A percentile compares a stretch with the other conserved stretches of the same genome.
Conservation (phyloP, 2,888 invertebrate genomes). For the Anthophora plumipes region DNA sequence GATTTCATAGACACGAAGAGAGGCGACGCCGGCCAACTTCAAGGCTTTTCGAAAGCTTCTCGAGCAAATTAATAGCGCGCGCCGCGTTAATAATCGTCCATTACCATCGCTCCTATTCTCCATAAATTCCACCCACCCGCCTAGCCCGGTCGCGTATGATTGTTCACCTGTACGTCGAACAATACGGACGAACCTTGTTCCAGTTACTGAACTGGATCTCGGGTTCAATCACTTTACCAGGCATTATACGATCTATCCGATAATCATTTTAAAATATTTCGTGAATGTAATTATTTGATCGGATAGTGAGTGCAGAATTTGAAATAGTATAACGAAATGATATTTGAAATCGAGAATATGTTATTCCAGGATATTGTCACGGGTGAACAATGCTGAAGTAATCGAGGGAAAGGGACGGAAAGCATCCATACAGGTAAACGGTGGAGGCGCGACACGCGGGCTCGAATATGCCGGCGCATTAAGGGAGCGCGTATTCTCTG, state of each 20-base stretch:
- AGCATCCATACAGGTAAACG: slow-evolving; percentile 14
- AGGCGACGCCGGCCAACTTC: slow-evolving; percentile 71
- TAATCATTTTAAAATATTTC: neutral
- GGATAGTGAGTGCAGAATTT: neutral
- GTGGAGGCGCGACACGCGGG: slow-evolving; percentile 17
- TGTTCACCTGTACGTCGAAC: slow-evolving; percentile 57
- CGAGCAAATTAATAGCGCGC: slow-evolving; percentile 76
- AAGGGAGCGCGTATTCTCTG: slow-evolving; percentile 70
- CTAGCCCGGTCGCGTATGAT: slow-evolving; percentile 43
- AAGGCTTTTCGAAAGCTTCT: slow-evolving; percentile 82
- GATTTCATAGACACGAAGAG: slow-evolving; percentile 75
- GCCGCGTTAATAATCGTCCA: slow-evolving; percentile 69
- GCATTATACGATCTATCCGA: neutral
- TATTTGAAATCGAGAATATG: neutral
- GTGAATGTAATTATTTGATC: neutral
- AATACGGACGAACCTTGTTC: slow-evolving; percentile 45
- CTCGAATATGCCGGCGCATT: slow-evolving; percentile 51
- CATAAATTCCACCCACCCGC: slow-evolving; percentile 71
- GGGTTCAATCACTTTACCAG: neutral
- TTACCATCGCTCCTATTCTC: slow-evolving; percentile 70
- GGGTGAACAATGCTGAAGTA: slow-evolving; percentile 3
- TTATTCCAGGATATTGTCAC: slow-evolving; percentile 7
- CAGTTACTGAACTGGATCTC: slow-evolving; percentile 33
- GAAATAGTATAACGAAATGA: neutral
- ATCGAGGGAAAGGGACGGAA: slow-evolving; percentile 45